Conservation (phyloP, 1,140 invertebrate genomes). For the Diorhabda carinulata region DNA sequence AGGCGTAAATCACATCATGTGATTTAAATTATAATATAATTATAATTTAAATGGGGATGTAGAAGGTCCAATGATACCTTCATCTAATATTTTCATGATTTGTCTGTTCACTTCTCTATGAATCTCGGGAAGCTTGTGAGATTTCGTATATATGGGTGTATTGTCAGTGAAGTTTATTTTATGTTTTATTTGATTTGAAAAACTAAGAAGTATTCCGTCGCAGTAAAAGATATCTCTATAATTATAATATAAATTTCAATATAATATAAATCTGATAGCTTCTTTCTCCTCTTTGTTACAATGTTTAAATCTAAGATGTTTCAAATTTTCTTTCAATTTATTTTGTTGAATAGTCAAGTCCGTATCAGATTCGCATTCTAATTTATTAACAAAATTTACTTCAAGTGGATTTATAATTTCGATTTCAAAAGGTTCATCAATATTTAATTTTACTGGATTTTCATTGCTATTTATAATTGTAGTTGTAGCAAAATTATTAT, state of each 20-base stretch:
- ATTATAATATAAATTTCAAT: not conserved
- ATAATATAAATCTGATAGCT: not conserved
- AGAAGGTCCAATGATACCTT: not conserved
- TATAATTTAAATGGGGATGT: not conserved
- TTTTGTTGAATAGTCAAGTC: not conserved
- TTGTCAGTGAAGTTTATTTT: conserved; percentile 15
- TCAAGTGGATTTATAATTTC: not conserved
- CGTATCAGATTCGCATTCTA: not conserved
- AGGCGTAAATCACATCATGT: too few species aligned
- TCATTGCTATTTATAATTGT: not conserved
- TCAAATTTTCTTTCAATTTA: not conserved
- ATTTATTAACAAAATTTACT: not conserved
- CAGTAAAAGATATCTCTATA: conserved; percentile 20
- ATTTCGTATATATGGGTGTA: conserved; percentile 10
- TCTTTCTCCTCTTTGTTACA: conserved; percentile 19
- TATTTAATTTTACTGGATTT: not conserved
- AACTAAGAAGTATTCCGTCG: conserved; percentile 8
- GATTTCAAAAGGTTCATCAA: not conserved
- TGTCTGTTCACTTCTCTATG: conserved; percentile 4
- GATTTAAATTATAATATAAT: too few species aligned
- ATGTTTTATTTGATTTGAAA: conserved; percentile 19
- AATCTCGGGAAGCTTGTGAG: not conserved
- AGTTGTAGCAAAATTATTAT: not conserved
- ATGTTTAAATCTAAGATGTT: conserved; percentile 8
- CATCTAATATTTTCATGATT: not conserved